Evolutionary conservation across 1,140 invertebrate species (phyloP).

Genomic region (Hylyphantes graminicola): DNA sequence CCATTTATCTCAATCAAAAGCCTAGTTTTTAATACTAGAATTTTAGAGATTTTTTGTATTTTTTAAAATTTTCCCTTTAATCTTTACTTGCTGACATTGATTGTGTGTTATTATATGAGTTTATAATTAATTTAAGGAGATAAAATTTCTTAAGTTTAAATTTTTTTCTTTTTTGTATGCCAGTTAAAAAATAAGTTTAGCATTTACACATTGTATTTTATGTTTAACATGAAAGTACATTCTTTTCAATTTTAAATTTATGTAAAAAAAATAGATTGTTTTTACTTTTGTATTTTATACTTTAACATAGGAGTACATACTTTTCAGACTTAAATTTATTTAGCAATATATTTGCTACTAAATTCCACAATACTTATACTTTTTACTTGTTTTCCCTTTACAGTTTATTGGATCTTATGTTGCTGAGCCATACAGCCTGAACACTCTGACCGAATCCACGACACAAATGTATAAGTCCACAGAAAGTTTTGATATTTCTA

Average conservation of each 20-base stretch:
- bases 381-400: slow-evolving; percentile 9
- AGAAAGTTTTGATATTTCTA: slow-evolving; percentile 7
- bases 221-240: background rate
- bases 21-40: background rate
- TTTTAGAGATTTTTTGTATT: background rate
- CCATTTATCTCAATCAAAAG: too few relatives aligned
- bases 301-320: too few relatives aligned
- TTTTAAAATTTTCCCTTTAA: background rate
- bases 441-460: background rate
- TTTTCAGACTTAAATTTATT: too few relatives aligned
- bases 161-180: too few relatives aligned
- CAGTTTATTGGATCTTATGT: slow-evolving; percentile 42
- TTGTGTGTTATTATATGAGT: too few relatives aligned
- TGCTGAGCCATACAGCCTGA: slow-evolving; percentile 18
- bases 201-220: background rate
- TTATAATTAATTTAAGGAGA: too few relatives aligned
- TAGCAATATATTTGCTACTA: too few relatives aligned
- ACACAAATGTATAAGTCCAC: slow-evolving; percentile 49
- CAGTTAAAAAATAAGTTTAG: too few relatives aligned
- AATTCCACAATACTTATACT: background rate
- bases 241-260: too few relatives aligned
- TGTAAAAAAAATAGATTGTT: too few relatives aligned
- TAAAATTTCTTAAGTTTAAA: too few relatives aligned
- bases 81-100: background rate
- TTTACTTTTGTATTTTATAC: too few relatives aligned